Conservation (phyloP, 2,888 invertebrate genomes). For the Loripinus fragilis region DNA sequence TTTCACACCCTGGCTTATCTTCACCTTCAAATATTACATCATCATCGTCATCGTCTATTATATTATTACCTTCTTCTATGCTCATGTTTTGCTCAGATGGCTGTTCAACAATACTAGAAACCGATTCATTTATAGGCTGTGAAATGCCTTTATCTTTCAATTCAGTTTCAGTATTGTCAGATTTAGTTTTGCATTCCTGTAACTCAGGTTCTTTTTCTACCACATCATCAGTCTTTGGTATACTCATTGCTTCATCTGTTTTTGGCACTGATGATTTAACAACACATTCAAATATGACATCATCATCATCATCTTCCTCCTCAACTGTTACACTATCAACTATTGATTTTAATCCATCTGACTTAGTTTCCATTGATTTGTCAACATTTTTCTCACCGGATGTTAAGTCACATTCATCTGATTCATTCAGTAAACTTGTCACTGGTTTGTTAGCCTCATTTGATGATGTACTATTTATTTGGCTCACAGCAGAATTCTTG, state of each 20-base stretch:
- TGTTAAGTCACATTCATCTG: too few relatives aligned
- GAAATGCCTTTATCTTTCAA: background rate
- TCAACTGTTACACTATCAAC: background rate
- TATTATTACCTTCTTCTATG: slow-evolving; percentile 15
- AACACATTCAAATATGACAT: background rate
- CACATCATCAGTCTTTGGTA: background rate
- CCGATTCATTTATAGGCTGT: background rate
- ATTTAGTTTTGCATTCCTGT: background rate
- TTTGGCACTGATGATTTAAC: background rate
- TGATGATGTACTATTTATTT: too few relatives aligned
- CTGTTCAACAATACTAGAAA: background rate
- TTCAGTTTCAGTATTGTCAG: background rate
- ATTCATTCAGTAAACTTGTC: too few relatives aligned
- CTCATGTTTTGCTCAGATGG: background rate
- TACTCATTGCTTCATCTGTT: background rate
- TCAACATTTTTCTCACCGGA: too few relatives aligned
- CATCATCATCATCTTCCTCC: slow-evolving; percentile 38
- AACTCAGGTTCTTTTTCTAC: background rate
- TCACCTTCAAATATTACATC: slow-evolving; percentile 49
- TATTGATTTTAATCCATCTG: background rate
- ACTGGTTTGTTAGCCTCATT: too few relatives aligned
- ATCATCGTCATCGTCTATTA: slow-evolving; percentile 44
- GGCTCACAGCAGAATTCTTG: background rate
- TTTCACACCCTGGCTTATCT: slow-evolving; percentile 5
- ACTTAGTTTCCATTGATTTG: background rate